A percentile compares a stretch with the other conserved stretches of the same genome.
Conservation (phyloP, 2,797 vertebrate species). For the Chloroceryle inda region DNA sequence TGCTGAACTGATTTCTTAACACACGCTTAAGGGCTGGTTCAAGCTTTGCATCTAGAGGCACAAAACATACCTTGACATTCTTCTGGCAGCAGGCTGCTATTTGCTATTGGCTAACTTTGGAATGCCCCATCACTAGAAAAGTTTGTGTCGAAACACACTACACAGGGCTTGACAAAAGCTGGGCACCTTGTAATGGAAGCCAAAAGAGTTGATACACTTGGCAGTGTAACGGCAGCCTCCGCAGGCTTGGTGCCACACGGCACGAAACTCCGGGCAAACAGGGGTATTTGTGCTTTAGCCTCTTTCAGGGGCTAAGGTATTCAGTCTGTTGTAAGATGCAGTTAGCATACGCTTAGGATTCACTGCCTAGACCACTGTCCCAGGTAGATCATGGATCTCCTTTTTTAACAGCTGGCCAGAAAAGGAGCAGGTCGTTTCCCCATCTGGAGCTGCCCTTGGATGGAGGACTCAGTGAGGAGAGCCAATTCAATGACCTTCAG, state of each 20-base stretch:
- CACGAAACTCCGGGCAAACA: background rate
- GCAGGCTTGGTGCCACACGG: accelerated
- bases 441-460: background rate
- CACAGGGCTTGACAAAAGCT: background rate
- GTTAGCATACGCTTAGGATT: background rate
- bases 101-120: background rate
- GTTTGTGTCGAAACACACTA: background rate
- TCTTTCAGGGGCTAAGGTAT: background rate
- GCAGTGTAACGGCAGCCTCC: background rate
- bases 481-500: background rate
- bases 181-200: background rate
- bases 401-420: background rate
- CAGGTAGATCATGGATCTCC: background rate
- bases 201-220: background rate
- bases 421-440: background rate
- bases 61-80: background rate
- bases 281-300: background rate
- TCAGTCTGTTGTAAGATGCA: background rate
- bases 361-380: background rate
- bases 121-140: background rate
- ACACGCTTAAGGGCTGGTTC: accelerated
- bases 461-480: background rate
- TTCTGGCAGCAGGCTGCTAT: background rate
- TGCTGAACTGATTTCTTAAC: background rate
- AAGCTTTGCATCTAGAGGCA: background rate